These are phyloP conservation scores for Anoplius nigerrimus DNA, from an alignment of 2,888 invertebrate species.

Conservation along the genomic window DNA sequence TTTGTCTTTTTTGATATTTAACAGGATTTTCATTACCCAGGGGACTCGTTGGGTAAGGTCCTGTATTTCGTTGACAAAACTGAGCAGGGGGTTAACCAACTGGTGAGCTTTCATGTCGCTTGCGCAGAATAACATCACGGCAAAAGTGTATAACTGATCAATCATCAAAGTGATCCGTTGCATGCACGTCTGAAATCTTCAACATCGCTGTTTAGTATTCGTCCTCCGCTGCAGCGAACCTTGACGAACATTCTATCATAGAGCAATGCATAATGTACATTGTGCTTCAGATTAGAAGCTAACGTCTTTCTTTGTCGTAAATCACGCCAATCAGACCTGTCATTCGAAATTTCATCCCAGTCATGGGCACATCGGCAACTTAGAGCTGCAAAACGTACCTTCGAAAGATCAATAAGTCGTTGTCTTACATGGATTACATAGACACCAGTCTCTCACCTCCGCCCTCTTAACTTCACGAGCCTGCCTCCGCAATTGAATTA, in stretches of 20 bases:
- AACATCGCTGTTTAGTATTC: background rate
- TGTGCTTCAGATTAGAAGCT: constrained; percentile 34
- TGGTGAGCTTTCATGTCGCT: constrained; percentile 71
- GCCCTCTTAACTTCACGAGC: constrained; percentile 1
- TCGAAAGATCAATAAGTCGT: background rate
- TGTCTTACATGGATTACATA: background rate
- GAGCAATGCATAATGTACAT: constrained; percentile 9
- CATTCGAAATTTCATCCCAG: too few relatives aligned
- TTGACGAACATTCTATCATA: constrained; percentile 21
- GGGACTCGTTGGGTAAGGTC: constrained; percentile 72
- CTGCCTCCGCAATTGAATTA: constrained; percentile 10
- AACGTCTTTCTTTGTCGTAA: constrained; percentile 22
- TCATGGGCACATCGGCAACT: too few relatives aligned
- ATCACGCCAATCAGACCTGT: too few relatives aligned
- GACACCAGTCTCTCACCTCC: background rate
- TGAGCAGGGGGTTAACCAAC: constrained; percentile 65
- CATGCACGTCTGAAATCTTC: constrained; percentile 43
- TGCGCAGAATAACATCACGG: constrained; percentile 59
- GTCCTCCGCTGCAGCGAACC: background rate
- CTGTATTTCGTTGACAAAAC: constrained; percentile 72
- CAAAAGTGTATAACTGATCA: constrained; percentile 38
- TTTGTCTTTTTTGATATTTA: constrained; percentile 64
- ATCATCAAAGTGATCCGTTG: constrained; percentile 34
- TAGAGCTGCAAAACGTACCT: too few relatives aligned
- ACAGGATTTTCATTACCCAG: constrained; percentile 72